A percentile compares a stretch with the other conserved stretches of the same genome.
These are phyloP conservation scores for Meandrusa payeni DNA, from an alignment of 2,888 invertebrate species.

Conservation along the genomic window DNA sequence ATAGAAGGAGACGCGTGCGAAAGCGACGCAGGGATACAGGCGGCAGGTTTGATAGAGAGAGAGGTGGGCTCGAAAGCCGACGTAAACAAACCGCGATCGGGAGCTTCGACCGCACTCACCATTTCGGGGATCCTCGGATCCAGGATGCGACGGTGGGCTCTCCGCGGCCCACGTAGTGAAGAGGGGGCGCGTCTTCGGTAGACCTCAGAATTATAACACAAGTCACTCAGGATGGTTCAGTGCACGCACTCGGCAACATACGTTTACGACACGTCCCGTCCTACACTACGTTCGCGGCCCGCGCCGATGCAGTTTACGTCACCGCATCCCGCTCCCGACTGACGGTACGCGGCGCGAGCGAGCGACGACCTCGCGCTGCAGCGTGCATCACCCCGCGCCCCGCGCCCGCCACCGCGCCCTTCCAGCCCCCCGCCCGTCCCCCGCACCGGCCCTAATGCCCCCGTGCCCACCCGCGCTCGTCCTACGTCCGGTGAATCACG, in stretches of 20 bases:
- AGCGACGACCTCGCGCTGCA: conserved; percentile 79
- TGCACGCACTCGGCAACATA: conserved; percentile 60
- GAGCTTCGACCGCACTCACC: conserved; percentile 79
- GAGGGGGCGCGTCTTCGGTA: conserved; percentile 66
- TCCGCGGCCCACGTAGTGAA: conserved; percentile 68
- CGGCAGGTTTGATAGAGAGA: conserved; percentile 72
- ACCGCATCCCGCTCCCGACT: conserved; percentile 81
- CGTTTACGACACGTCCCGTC: conserved; percentile 72
- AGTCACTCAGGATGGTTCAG: conserved; percentile 58
- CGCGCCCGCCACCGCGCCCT: conserved; percentile 47
- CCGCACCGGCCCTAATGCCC: conserved; percentile 31
- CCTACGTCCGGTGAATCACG: conserved; percentile 74
- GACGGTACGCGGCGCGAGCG: conserved; percentile 62
- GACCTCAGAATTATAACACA: conserved; percentile 58
- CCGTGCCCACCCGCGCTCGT: conserved; percentile 44
- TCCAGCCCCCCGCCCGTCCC: conserved; percentile 43
- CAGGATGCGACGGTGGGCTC: conserved; percentile 47
- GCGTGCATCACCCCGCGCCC: conserved; percentile 67
- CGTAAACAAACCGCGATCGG: conserved; percentile 76
- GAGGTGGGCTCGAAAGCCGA: conserved; percentile 70
- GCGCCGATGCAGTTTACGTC: conserved; percentile 79
- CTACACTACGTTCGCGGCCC: conserved; percentile 77
- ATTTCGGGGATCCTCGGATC: conserved; percentile 71
- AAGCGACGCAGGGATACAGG: conserved; percentile 70
- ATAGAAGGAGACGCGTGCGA: conserved; percentile 75